Conservation (phyloP, 2,113 vertebrate species). For the Puntigrus tetrazona region DNA sequence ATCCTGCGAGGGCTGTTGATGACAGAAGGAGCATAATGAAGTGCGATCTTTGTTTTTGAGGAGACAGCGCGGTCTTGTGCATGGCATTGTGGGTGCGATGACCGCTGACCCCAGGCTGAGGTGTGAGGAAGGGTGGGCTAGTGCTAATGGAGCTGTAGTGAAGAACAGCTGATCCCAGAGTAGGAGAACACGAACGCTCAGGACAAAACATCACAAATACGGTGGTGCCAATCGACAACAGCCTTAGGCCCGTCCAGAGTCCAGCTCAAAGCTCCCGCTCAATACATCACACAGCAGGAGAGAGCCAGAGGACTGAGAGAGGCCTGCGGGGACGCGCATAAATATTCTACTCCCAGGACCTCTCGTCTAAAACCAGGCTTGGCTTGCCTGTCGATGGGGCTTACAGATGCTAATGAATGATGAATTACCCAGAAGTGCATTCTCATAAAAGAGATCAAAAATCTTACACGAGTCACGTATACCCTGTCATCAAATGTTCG, state of each 20-base stretch:
- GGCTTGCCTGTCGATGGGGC: not conserved
- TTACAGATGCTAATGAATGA: constrained; percentile 11
- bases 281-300: constrained; percentile 54
- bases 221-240: constrained; percentile 43
- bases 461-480: not conserved
- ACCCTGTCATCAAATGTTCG: not conserved
- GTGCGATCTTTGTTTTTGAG: not conserved
- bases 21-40: not conserved
- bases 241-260: constrained; percentile 48
- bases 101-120: not conserved
- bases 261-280: constrained; percentile 23
- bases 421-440: constrained; percentile 16
- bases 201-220: constrained; percentile 60
- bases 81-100: not conserved
- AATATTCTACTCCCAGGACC: constrained; percentile 30
- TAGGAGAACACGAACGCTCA: constrained; percentile 59
- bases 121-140: constrained; percentile 30
- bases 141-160: constrained; percentile 64
- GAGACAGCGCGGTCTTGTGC: not conserved
- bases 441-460: not conserved
- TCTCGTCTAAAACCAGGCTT: not conserved
- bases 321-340: constrained; percentile 4
- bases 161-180: constrained; percentile 65
- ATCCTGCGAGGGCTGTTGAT: not conserved
- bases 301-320: constrained; percentile 37